phyloP scores from a whole-genome alignment of 2,113 vertebrate genomes.

The Puntigrus tetrazona region DNA sequence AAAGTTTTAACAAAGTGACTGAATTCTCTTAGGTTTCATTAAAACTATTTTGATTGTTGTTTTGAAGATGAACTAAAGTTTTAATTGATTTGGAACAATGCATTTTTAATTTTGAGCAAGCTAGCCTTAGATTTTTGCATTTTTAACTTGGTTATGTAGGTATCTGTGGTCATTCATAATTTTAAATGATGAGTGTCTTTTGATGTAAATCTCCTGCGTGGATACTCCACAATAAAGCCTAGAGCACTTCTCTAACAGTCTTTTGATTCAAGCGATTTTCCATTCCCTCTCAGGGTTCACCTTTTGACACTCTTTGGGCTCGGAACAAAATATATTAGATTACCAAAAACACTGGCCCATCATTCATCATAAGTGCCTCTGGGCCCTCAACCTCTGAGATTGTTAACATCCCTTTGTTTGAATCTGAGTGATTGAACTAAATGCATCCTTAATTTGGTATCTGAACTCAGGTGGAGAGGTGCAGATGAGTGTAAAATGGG shows the following conservation, averaged over 20 bases:
- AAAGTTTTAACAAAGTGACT: no score
- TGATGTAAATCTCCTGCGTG: not conserved
- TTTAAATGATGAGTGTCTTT: not conserved
- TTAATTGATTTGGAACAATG: not conserved
- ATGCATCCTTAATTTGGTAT: conserved; percentile 42
- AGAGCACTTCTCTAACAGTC: not conserved
- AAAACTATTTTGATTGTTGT: no score
- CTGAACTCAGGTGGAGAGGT: conserved; percentile 7
- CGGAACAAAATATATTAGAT: conserved; percentile 41
- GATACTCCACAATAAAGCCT: not conserved
- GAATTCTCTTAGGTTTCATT: no score
- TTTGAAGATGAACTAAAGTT: no score
- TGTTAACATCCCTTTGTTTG: conserved; percentile 48
- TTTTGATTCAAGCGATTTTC: not conserved
- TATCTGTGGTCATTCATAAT: not conserved
- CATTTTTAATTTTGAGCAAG: not conserved
- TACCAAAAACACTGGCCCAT: conserved; percentile 51
- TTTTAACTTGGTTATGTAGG: not conserved
- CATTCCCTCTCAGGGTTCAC: not conserved
- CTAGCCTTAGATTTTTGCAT: not conserved
- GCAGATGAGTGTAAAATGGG: conserved; percentile 10
- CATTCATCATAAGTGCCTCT: conserved; percentile 39
- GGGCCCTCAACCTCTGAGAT: conserved; percentile 33
- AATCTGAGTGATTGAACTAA: conserved; percentile 8
- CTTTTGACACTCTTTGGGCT: conserved; percentile 35